Base-by-base conservation (phyloP, 2,113 vertebrate genomes). In the Lynx canadensis region DNA sequence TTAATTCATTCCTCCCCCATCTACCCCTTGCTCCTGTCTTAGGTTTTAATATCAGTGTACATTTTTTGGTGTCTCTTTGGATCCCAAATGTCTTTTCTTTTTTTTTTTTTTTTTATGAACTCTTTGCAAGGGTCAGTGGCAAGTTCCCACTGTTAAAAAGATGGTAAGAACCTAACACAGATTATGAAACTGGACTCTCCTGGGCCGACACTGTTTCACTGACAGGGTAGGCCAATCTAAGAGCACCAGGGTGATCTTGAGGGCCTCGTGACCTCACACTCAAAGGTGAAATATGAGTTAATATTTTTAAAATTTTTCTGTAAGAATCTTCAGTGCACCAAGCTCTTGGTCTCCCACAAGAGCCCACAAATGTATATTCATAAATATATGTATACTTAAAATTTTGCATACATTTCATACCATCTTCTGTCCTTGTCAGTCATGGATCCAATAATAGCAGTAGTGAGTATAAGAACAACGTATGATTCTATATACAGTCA, bases 1-100 rank as follows among this genome's bases (percentile, higher is more conserved):
- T 33, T 94, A 97, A 97, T 95, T 94, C 96, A 93, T 96, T 98
- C 97, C 92, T 97, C 97, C 96, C 90, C 73, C 97, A 97, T 68
- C 63, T 71, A 86, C 78, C 79, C 66, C 50, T 93, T 36, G 36
- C 68, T 97, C 68, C 29, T 94, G 52, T 93, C 85, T 94, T 91
- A 68, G 82, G 25, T 94, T 93, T 92, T 82, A 55, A 95, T 82
- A 76, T 82, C 80, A 96, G 95, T 84, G 50, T 97, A 96, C 81
- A 88, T 84, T 82, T 91, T 76, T 93, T 27, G 48, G 15, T 89
- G 87, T 74, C 89, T 93, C 14, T 92, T 80, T 95, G 85, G 15
- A 74, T 92, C 82, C 41, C 33, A 12, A 36, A 73, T 78, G 52
- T 29, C 57, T 60, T 71, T 41, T 41, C 41, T 41, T 41, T 41